Conservation (phyloP, 2,113 vertebrate species). For the Gadus macrocephalus region DNA sequence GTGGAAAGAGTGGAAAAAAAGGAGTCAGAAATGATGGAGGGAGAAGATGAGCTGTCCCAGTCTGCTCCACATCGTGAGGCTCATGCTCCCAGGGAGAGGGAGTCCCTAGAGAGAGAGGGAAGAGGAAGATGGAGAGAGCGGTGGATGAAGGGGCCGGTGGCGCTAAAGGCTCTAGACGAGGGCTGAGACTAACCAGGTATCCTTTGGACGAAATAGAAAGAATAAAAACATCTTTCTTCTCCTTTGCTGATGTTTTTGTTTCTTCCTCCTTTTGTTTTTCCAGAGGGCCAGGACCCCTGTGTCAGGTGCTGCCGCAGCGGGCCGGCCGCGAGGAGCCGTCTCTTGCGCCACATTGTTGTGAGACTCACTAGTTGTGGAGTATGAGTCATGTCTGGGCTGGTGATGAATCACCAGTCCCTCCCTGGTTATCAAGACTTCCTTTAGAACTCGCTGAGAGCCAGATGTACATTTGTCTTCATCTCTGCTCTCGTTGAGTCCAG, state of each 20-base stretch:
- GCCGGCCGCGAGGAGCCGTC: too few relatives aligned
- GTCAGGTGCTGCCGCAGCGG: slow-evolving; percentile 53
- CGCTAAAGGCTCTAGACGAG: slow-evolving; percentile 55
- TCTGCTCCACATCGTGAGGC: slow-evolving; percentile 55
- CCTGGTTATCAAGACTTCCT: slow-evolving; percentile 69
- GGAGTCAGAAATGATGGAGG: too few relatives aligned
- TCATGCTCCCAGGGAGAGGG: slow-evolving; percentile 60
- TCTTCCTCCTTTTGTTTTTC: slow-evolving; percentile 11
- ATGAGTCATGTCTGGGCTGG: slow-evolving; percentile 55
- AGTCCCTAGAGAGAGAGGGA: slow-evolving; percentile 54
- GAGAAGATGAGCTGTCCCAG: slow-evolving; percentile 55
- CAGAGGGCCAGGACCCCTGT: slow-evolving; percentile 6
- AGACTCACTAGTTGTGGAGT: slow-evolving; percentile 29
- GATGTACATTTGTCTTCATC: slow-evolving; percentile 71
- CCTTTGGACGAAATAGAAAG: slow-evolving; percentile 45
- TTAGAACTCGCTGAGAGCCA: slow-evolving; percentile 60
- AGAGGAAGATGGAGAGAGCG: slow-evolving; percentile 24
- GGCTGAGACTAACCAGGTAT: slow-evolving; percentile 73
- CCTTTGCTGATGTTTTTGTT: slow-evolving; percentile 26
- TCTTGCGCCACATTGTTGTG: slow-evolving; percentile 24
- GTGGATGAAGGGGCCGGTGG: not conserved
- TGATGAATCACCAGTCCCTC: slow-evolving; percentile 67
- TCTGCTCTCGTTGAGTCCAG: slow-evolving; percentile 56
- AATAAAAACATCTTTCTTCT: slow-evolving; percentile 33
- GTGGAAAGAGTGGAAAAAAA: too few relatives aligned